Evolutionary conservation across 2,113 vertebrate genomes (phyloP).

Genomic region (Suricata suricatta): DNA sequence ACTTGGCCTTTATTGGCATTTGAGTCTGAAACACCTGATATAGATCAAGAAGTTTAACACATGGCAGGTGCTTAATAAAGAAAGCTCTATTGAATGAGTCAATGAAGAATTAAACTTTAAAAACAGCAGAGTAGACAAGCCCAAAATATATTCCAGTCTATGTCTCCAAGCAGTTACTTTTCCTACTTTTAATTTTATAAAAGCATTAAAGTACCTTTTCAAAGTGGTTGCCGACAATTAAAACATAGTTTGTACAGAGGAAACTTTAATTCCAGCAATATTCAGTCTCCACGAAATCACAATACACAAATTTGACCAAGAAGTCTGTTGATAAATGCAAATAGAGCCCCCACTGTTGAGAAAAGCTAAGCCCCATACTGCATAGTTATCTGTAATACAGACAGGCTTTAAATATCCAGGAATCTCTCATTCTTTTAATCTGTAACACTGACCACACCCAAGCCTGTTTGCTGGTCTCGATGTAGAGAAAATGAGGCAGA

Average conservation of each 20-base stretch:
- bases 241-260: neutral
- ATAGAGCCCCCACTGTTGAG: neutral
- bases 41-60: neutral
- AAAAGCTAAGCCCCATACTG: neutral
- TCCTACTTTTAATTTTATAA: neutral
- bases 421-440: neutral
- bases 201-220: neutral
- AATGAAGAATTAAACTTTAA: conserved; percentile 29
- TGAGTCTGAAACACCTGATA: neutral
- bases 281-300: neutral
- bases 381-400: neutral
- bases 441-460: neutral
- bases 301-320: neutral
- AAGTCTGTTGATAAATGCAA: neutral
- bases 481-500: neutral
- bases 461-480: neutral
- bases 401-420: neutral
- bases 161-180: conserved; percentile 24
- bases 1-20: neutral
- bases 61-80: neutral
- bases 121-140: neutral
- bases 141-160: neutral
- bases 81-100: neutral
- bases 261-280: neutral
- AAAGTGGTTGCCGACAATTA: neutral